Evolutionary conservation across 2,797 vertebrate genomes (phyloP).

Genomic region (Poeciliopsis infans): DNA sequence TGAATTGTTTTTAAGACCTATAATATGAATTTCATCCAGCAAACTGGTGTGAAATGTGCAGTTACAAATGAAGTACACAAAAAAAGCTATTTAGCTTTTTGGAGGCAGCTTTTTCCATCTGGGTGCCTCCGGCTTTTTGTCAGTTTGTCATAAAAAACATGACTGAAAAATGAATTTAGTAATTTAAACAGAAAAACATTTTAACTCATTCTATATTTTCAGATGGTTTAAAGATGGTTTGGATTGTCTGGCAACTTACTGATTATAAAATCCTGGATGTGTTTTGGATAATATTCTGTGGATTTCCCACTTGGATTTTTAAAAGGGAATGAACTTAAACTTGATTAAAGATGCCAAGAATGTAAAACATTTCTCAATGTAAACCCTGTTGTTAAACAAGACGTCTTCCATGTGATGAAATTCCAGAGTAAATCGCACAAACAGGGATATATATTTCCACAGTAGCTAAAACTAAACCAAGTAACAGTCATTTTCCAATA

Average conservation of each 20-base stretch:
- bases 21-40: too few species aligned
- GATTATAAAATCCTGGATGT: neutral
- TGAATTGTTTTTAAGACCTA: too few species aligned
- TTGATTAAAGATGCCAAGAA: neutral
- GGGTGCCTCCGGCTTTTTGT: neutral
- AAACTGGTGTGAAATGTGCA: too few species aligned
- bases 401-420: neutral
- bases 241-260: slow-evolving; percentile 3
- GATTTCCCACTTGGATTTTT: neutral
- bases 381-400: neutral
- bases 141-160: neutral
- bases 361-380: too few species aligned
- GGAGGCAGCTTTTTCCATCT: neutral
- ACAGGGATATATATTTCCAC: neutral
- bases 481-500: slow-evolving; percentile 70
- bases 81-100: too few species aligned
- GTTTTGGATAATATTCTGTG: neutral
- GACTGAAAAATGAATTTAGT: neutral
- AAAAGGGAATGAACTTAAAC: neutral
- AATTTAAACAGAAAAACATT: neutral
- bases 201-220: neutral
- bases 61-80: neutral
- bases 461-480: slow-evolving; percentile 27
- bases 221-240: neutral
- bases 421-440: neutral